Conservation (phyloP, 2,888 invertebrate genomes). For the Dasypolia templi region DNA sequence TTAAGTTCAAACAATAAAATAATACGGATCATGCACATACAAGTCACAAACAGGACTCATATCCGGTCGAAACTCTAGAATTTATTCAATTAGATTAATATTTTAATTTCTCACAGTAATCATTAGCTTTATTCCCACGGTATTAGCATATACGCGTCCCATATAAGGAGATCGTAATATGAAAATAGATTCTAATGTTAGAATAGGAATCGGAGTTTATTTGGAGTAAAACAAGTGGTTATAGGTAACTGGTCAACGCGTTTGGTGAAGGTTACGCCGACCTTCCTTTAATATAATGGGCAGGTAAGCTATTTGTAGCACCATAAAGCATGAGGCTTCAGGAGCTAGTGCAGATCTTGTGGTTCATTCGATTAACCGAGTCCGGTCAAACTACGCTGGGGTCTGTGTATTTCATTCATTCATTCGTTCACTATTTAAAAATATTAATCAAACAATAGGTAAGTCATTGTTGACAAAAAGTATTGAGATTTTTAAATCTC, state of each 20-base stretch:
- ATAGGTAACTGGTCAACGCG: background rate
- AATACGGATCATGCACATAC: conserved; percentile 20
- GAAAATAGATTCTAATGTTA: conserved; percentile 32
- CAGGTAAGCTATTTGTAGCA: conserved; percentile 1
- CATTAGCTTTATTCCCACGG: conserved; percentile 39
- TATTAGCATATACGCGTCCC: conserved; percentile 4
- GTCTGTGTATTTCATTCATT: too few relatives aligned
- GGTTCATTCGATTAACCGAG: too few relatives aligned
- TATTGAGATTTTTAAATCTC: too few relatives aligned
- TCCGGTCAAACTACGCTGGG: too few relatives aligned
- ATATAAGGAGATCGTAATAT: conserved; percentile 9
- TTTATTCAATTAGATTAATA: conserved; percentile 32
- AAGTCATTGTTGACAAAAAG: too few relatives aligned
- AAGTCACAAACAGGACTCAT: background rate
- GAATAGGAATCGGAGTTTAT: background rate
- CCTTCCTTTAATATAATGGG: background rate
- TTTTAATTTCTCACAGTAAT: conserved; percentile 42
- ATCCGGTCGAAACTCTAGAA: conserved; percentile 19
- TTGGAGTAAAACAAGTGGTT: background rate
- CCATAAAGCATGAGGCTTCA: too few relatives aligned
- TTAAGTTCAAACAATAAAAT: conserved; percentile 17
- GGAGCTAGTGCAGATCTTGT: too few relatives aligned
- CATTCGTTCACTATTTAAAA: too few relatives aligned
- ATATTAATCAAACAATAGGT: too few relatives aligned
- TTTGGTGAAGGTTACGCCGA: background rate